phyloP scores from a whole-genome alignment of 2,888 invertebrate genomes.

The Bedellia somnulentella region DNA sequence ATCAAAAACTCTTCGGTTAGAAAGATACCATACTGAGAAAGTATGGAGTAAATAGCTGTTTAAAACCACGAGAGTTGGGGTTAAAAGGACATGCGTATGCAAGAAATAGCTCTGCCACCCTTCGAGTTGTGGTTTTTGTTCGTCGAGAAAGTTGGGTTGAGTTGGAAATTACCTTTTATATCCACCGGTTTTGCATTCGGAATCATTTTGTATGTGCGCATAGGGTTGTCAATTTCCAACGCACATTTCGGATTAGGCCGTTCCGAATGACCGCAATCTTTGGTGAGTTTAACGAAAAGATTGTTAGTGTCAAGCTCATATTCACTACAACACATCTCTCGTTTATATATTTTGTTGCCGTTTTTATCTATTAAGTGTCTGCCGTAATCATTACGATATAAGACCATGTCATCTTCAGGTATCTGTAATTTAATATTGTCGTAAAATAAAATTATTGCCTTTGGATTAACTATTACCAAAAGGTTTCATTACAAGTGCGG shows the following conservation, averaged over 20 bases:
- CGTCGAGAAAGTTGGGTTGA: no score
- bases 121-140: no score
- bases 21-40: no score
- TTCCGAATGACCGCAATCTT: constrained; percentile 28
- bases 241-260: constrained; percentile 16
- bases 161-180: constrained; percentile 21
- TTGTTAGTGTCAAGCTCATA: constrained; percentile 20
- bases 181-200: constrained; percentile 18
- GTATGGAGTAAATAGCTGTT: no score
- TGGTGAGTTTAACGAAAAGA: constrained; percentile 17
- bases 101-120: no score
- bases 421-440: no score
- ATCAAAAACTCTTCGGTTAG: no score
- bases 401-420: constrained; percentile 17
- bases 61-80: no score
- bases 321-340: constrained; percentile 25
- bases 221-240: constrained; percentile 17
- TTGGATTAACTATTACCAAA: constrained; percentile 23
- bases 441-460: constrained; percentile 13
- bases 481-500: no score
- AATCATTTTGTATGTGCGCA: constrained; percentile 15
- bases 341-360: constrained; percentile 26
- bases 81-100: no score
- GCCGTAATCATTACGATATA: constrained; percentile 27
- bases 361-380: constrained; percentile 19